Evolutionary conservation across 2,888 invertebrate species (phyloP), one percentile per base, ranked within the genome.

Genomic region (Drosophila melanosoma): DNA sequence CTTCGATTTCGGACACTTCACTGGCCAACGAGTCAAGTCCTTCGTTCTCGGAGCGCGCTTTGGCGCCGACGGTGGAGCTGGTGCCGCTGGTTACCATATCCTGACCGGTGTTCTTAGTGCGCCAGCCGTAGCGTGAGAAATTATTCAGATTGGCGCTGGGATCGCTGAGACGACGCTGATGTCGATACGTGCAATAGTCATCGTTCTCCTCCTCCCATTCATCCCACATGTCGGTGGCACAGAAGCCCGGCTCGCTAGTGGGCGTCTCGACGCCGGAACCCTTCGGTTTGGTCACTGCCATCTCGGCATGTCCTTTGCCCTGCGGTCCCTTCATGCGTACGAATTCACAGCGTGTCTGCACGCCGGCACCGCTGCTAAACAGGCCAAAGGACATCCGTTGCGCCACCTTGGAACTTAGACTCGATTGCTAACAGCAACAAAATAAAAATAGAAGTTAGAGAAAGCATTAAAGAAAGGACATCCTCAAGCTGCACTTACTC

Each of bases 311-410:
- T 0, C 97, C 98, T 94, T 98, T 99, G 79, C 98, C 98, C 91
- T 97, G 96, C 17, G 99, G 99, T 17, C 99, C 99, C 93, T 99
- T 97, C 98, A 99, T 98, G 72, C 98, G 95, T 57, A 99, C 99
- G 94, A 99, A 99, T 94, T 99, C 99, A 91, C 99, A 97, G 66
- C 99, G 95, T 1, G 93, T 93, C 93, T 97, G 97, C 60, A 96
- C 95, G 61, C 95, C 94, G 72, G 95, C 94, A 66, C 96, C 95
- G 56, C 95, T 94, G 77, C 97, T 97, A 91, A 97, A 97, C 76
- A 98, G 95, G 0, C 98, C 98, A 93, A 98, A 97, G 59, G 98
- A 98, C 98, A 98, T 98, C 87, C 98, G 95, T 94, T 98, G 98
- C 45, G 98, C 98, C 95, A 98, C 97, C 94, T 98, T 98, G 72